Base-by-base conservation (phyloP, 2,888 invertebrate genomes). In the Erpobdella octoculata region DNA sequence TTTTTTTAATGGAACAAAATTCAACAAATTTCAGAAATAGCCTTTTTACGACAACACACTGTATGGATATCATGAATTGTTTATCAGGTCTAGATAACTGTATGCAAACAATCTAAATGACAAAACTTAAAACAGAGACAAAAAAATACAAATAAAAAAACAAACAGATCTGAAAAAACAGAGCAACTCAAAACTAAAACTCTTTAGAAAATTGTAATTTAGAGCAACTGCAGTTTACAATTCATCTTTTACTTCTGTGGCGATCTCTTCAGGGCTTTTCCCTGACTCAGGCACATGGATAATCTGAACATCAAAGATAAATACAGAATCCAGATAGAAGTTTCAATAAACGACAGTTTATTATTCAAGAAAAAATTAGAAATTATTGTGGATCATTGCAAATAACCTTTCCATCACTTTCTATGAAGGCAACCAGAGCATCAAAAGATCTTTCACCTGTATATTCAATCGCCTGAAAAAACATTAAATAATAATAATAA, bases 381-480 rank as follows among this genome's bases (percentile, higher is more conserved):
- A 41, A 41, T 41, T 15, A 41, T 41, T 15, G n/a, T 41, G n/a
- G n/a, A 15, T 15, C n/a, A 41, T 15, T 41, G n/a, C 8, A 15
- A 59, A 18, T 8, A 31, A 67, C 69, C 69, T 69, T 69, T 25
- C 69, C 69, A 69, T 69, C 36, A 21, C 48, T 48, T 83, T 97
- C 96, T 74, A 98, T 86, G 87, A 98, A 99, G 85, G 93, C 92
- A 75, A 89, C 87, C 81, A 99, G 88, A 73, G 89, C 96, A 78
- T 93, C 94, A 77, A 97, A 86, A 78, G 94, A 96, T 81, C 97
- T 88, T 82, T 95, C 95, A 75, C 96, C 93, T 80, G 90, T 91
- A 87, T 92, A 99, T 81, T 96, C 93, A 79, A 97, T 88, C 71
- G 84, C 81, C 84, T 85, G 73, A 6, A 31, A 41, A 25, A 15